Conservation (phyloP, 2,113 vertebrate genomes). For the Rhinolophus sinicus region DNA sequence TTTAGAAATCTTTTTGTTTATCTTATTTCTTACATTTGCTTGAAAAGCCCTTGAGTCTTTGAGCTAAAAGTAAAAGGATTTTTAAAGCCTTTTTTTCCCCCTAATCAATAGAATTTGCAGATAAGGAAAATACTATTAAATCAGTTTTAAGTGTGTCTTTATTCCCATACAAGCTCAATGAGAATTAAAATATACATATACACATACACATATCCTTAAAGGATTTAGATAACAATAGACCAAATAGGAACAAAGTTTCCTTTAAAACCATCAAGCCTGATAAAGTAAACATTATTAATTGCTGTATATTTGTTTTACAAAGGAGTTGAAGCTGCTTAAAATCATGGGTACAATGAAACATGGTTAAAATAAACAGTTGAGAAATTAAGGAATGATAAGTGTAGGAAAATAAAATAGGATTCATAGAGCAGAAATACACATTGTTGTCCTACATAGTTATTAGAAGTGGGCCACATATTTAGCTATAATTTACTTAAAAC, state of each 20-base stretch:
- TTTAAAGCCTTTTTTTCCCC: slow-evolving; percentile 25
- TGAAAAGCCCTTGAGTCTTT: slow-evolving; percentile 45
- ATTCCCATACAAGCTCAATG: not conserved
- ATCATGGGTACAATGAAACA: not conserved
- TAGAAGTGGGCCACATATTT: not conserved
- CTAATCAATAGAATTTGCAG: slow-evolving; percentile 46
- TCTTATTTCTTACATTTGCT: slow-evolving; percentile 53
- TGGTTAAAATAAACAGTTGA: not conserved
- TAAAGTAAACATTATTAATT: not conserved
- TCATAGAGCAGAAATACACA: not conserved
- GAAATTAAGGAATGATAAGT: not conserved
- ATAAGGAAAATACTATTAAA: slow-evolving; percentile 60
- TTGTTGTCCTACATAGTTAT: not conserved
- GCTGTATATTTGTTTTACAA: slow-evolving; percentile 4
- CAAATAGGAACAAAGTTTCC: not conserved
- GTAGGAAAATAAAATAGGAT: not conserved
- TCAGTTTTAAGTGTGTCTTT: slow-evolving; percentile 34
- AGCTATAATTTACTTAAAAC: not conserved
- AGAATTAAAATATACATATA: slow-evolving; percentile 16
- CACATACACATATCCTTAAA: not conserved
- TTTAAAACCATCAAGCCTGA: not conserved
- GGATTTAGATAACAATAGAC: slow-evolving; percentile 48
- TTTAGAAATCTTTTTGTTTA: slow-evolving; percentile 68
- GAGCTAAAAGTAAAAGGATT: slow-evolving; percentile 36
- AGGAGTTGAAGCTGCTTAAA: not conserved